Evolutionary conservation across 1,140 invertebrate species (phyloP).

Genomic region (Leptopilina clavipes): DNA sequence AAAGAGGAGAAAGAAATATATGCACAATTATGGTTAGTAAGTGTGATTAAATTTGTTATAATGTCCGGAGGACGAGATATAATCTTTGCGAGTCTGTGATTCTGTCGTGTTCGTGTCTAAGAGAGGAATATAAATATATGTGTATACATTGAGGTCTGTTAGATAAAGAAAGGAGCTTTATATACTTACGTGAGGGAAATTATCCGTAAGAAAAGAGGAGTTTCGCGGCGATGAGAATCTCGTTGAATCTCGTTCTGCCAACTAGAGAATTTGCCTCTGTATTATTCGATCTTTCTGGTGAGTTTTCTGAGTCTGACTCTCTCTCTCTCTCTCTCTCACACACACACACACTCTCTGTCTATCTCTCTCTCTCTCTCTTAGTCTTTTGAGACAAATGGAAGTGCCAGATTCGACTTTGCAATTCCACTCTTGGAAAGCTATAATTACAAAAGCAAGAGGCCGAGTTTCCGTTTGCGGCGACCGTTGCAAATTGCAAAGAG

Average conservation of each 20-base stretch:
- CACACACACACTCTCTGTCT: too few species aligned
- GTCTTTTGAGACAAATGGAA: constrained; percentile 56
- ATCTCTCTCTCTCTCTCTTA: too few species aligned
- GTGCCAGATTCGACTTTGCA: constrained; percentile 50
- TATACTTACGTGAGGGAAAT: constrained; percentile 56
- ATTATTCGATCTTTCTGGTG: constrained; percentile 53
- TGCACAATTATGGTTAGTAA: not conserved
- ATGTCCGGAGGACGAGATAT: not conserved
- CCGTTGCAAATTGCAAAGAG: constrained; percentile 29
- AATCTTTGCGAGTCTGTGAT: not conserved
- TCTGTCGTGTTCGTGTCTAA: constrained; percentile 5
- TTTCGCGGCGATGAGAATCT: constrained; percentile 58
- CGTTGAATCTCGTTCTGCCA: constrained; percentile 53
- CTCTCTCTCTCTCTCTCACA: too few species aligned
- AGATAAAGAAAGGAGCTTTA: constrained; percentile 43
- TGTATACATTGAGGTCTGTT: constrained; percentile 30
- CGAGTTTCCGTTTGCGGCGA: constrained; percentile 39
- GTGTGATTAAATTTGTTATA: constrained; percentile 11
- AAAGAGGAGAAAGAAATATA: not conserved
- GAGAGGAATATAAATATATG: not conserved
- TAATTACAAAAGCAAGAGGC: constrained; percentile 46
- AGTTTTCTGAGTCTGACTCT: too few species aligned
- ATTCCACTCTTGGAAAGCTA: constrained; percentile 47
- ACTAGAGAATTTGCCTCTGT: too few species aligned
- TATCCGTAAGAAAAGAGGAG: too few species aligned